Conservation (phyloP, 2,113 vertebrate genomes). For the Aleadryas rufinucha region DNA sequence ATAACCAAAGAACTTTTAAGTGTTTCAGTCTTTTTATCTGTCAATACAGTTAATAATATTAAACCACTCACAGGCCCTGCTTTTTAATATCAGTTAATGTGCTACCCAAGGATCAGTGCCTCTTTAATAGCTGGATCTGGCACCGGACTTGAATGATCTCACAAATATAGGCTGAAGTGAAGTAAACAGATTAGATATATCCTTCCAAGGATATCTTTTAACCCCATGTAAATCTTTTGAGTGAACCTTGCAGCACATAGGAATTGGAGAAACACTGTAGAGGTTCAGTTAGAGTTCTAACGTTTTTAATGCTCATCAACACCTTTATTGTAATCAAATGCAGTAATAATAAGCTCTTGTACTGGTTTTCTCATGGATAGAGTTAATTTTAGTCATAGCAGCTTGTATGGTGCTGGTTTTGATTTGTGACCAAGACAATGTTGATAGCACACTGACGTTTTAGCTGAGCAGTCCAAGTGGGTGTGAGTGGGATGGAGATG, state of each 20-base stretch:
- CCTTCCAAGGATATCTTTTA: not conserved
- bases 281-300: not conserved
- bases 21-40: not conserved
- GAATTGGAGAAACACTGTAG: not conserved
- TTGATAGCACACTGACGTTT: not conserved
- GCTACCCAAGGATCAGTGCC: not conserved
- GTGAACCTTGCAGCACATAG: not conserved
- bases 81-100: not conserved
- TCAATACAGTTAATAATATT: not conserved
- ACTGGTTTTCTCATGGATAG: not conserved
- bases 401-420: not conserved
- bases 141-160: not conserved
- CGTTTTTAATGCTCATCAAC: not conserved
- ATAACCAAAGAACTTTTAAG: not conserved
- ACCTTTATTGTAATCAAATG: not conserved
- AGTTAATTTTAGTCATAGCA: not conserved
- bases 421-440: not conserved
- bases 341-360: not conserved
- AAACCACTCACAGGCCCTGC: not conserved
- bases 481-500: rapidly evolving
- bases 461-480: not conserved
- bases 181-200: not conserved
- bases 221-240: not conserved
- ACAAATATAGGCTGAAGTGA: not conserved
- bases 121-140: not conserved